Base-by-base conservation (phyloP, 2,797 vertebrate genomes). In the Argyrosomus regius region DNA sequence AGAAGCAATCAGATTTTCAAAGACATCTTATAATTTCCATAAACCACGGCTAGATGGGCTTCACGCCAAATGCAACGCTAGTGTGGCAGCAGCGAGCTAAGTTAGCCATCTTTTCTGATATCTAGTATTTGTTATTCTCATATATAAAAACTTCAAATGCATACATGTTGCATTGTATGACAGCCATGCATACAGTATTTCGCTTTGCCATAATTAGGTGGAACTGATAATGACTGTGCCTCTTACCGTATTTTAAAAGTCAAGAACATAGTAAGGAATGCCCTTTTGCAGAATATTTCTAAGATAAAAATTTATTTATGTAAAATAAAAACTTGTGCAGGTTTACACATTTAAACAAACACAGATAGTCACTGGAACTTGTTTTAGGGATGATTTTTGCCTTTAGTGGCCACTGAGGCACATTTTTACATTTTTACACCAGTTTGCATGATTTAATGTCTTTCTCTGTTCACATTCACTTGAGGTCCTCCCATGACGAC, bases 21-120 rank as follows among this genome's bases (percentile, higher is more conserved):
- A 83, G 81, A 82, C 41, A 65, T 81, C 62, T 79, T 80, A 13
- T 75, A 17, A 85, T 88, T 77, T 74, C 60, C 49, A 88, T 85
- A 81, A 89, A 83, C 22, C 66, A 73, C 18, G 46, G 59, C 65
- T 63, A 46, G 67, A 84, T 65, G 50, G 68, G 82, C 69, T 50
- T 52, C 65, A 84, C 80, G 72, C 71, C 84, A 81, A 81, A 80
- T 84, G 65, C 60, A 80, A 58, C 66, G 48, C 59, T 52, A 77
- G 65, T 63, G 52, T 72, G 62, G 64, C 73, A 26, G 64, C 66
- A 72, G 10, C 43, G 39, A 73, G 52, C 12, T 39, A 71, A 75
- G 70, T 75, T 26, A 73, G 78, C 66, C 70, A 75, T 84, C 63
- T 85, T 76, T 80, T 24, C 26, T 65, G 58, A 62, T 63, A 57